phyloP scores from a whole-genome alignment of 2,797 vertebrate genomes.

The Fratercula arctica region DNA sequence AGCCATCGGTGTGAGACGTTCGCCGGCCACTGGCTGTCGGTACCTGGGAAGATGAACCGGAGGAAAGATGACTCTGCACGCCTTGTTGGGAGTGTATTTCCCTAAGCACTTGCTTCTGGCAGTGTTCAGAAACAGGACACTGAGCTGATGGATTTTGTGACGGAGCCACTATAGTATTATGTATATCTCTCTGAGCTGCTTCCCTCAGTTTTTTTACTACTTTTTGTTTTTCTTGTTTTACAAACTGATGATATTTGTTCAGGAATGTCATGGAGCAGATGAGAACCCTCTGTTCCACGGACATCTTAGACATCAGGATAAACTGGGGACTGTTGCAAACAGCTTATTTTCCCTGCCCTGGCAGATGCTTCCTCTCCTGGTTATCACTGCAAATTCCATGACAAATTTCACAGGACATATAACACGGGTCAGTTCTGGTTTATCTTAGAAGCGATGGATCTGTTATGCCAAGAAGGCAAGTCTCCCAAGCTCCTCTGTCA shows the following conservation, averaged over 20 bases:
- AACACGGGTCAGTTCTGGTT: background rate
- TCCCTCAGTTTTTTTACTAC: background rate
- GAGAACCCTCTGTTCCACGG: background rate
- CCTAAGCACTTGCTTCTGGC: constrained; percentile 14
- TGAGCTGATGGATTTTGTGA: constrained; percentile 43
- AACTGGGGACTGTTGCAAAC: background rate
- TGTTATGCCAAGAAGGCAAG: background rate
- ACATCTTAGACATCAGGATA: background rate
- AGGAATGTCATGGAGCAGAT: background rate
- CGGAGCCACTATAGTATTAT: background rate
- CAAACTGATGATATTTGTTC: background rate
- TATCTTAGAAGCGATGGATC: background rate
- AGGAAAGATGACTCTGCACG: background rate
- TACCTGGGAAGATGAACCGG: constrained; percentile 1
- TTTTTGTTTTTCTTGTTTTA: background rate
- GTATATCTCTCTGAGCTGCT: background rate
- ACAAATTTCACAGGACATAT: background rate
- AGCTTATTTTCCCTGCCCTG: background rate
- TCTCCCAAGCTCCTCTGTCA: background rate
- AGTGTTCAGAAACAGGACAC: background rate
- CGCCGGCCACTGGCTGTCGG: background rate
- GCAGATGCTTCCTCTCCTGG: background rate
- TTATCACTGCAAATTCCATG: background rate
- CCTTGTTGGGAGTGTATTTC: background rate
- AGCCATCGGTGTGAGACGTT: rapidly evolving